A percentile compares a stretch with the other conserved stretches of the same genome.
phyloP scores from a whole-genome alignment of 2,113 vertebrate genomes.

The Salvelinus namaycush region DNA sequence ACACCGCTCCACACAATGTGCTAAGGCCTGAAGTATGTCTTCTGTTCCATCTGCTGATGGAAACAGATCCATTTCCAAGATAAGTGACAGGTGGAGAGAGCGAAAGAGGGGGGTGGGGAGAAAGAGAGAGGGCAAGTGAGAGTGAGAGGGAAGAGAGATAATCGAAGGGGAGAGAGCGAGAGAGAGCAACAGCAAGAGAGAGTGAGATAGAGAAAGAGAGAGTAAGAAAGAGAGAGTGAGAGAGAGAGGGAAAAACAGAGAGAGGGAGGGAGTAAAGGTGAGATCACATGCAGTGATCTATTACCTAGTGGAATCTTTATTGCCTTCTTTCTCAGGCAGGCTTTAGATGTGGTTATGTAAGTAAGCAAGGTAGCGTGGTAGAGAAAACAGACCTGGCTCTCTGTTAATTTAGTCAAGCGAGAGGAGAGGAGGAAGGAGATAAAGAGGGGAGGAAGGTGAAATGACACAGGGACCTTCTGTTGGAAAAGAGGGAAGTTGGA shows the following conservation, averaged over 20 bases:
- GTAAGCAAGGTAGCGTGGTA: neutral
- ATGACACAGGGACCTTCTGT: neutral
- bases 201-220: constrained; percentile 1
- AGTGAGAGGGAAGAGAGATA: neutral
- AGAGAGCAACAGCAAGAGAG: neutral
- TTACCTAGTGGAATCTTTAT: constrained; percentile 10
- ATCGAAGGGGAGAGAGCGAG: neutral
- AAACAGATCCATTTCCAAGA: constrained; percentile 45
- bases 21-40: constrained; percentile 43
- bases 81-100: neutral
- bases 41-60: constrained; percentile 34
- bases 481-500: neutral
- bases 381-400: constrained; percentile 5
- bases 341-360: constrained; percentile 5
- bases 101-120: neutral
- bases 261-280: neutral
- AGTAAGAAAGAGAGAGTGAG: neutral
- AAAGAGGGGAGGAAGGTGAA: neutral
- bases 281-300: neutral
- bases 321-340: constrained; percentile 8
- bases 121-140: neutral
- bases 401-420: constrained; percentile 3
- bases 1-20: constrained; percentile 31
- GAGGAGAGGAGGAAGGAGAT: neutral
- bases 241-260: neutral